phyloP scores from a whole-genome alignment of 2,113 vertebrate species.

The Phaethon lepturus region DNA sequence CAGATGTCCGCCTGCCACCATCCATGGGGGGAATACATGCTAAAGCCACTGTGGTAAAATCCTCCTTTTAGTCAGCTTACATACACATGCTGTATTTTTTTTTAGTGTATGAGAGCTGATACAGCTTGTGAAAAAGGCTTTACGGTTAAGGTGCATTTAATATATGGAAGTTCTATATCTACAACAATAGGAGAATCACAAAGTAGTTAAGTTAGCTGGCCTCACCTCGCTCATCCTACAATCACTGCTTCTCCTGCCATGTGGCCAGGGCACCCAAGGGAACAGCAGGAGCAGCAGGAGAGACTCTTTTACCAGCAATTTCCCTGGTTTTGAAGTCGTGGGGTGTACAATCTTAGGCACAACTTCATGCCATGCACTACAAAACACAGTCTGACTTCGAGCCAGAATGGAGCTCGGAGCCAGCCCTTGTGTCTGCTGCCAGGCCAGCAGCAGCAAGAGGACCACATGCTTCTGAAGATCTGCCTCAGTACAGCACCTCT shows the following conservation, averaged over 20 bases:
- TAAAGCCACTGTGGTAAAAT: background rate
- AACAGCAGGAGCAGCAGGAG: background rate
- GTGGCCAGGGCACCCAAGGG: background rate
- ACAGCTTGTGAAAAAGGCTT: background rate
- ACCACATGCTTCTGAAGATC: fast-evolving
- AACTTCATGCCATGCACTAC: background rate
- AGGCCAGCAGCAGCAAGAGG: background rate
- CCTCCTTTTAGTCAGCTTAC: background rate
- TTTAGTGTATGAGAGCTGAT: background rate
- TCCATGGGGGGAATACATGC: fast-evolving
- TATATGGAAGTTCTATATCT: background rate
- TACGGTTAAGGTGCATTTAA: background rate
- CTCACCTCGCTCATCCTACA: fast-evolving
- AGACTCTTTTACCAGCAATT: background rate
- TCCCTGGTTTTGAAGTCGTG: background rate
- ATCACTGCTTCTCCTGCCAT: background rate
- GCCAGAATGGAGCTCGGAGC: background rate
- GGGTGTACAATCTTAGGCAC: background rate
- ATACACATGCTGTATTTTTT: background rate
- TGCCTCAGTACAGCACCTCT: background rate
- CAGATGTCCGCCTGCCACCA: background rate
- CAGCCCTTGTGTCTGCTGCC: fast-evolving
- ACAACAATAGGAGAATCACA: background rate
- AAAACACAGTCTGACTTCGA: background rate
- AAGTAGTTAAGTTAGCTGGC: background rate